Percentiles rank a stretch among this genome's conserved stretches.
Conservation (phyloP, 2,797 vertebrate genomes). For the Miichthys miiuy region DNA sequence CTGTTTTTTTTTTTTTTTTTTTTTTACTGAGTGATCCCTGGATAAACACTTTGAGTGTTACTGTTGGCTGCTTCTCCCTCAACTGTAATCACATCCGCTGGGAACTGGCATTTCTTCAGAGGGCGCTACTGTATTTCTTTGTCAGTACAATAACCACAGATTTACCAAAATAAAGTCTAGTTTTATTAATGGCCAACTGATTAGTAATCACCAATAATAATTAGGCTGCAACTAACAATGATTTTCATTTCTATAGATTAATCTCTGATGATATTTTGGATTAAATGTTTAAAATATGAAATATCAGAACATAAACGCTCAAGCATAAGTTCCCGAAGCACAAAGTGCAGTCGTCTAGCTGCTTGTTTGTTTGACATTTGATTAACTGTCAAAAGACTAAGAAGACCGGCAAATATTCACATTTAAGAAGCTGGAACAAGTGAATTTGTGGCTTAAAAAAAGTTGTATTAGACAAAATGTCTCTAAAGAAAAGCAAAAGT, state of each 20-base stretch:
- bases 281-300: not conserved
- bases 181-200: not conserved
- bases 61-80: conserved; percentile 31
- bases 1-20: not conserved
- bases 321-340: not conserved
- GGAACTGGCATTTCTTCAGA: conserved; percentile 35
- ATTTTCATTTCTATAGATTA: conserved; percentile 3
- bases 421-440: not conserved
- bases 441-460: not conserved
- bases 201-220: not conserved
- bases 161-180: not conserved
- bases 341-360: not conserved
- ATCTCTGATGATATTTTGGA: not conserved
- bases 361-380: not conserved
- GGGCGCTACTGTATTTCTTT: conserved; percentile 8
- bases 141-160: not conserved
- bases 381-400: not conserved
- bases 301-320: not conserved
- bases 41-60: conserved; percentile 29
- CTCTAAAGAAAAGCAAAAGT: not conserved
- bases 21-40: conserved; percentile 30
- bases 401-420: not conserved
- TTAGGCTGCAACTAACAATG: not conserved
- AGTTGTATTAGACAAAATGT: not conserved
- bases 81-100: conserved; percentile 10